Percentiles rank a stretch among this genome's conserved stretches.
Conservation (phyloP, 2,888 invertebrate genomes). For the Andrena hattorfiana region DNA sequence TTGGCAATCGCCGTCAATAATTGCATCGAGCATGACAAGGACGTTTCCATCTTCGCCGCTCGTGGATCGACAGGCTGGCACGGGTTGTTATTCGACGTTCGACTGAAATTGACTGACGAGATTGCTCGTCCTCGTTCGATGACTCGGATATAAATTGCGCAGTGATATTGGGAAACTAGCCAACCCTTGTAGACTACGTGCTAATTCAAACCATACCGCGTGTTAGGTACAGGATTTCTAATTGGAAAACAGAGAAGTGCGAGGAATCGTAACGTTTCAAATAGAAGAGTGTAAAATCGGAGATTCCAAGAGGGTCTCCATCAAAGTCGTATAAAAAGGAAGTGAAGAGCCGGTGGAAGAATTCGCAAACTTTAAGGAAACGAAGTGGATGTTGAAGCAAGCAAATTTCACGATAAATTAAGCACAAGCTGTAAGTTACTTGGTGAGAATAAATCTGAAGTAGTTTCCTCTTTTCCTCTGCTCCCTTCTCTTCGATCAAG, state of each 20-base stretch:
- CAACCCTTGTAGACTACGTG: neutral
- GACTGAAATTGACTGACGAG: conserved; percentile 49
- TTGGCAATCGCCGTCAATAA: conserved; percentile 54
- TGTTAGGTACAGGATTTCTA: neutral
- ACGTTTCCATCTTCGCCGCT: conserved; percentile 53
- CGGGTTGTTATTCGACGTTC: conserved; percentile 41
- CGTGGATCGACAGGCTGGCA: conserved; percentile 30
- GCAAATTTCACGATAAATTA: conserved; percentile 36
- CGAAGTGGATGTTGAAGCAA: neutral
- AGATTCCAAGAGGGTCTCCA: neutral
- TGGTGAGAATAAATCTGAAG: too few relatives aligned
- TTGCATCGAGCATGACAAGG: conserved; percentile 35
- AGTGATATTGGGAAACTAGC: neutral
- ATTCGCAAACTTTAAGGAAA: too few relatives aligned
- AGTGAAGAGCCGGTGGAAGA: too few relatives aligned
- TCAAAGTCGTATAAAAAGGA: neutral
- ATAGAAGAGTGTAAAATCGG: neutral
- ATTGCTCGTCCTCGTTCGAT: conserved; percentile 42
- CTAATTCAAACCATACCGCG: neutral
- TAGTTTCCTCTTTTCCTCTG: too few relatives aligned
- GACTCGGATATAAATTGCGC: conserved; percentile 35
- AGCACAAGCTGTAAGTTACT: neutral
- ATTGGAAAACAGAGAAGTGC: neutral
- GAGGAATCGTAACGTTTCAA: neutral
- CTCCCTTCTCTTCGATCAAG: too few relatives aligned